Evolutionary conservation across 1,140 invertebrate species (phyloP), one percentile per base, ranked within the genome.

Genomic region (Trichogramma pretiosum): DNA sequence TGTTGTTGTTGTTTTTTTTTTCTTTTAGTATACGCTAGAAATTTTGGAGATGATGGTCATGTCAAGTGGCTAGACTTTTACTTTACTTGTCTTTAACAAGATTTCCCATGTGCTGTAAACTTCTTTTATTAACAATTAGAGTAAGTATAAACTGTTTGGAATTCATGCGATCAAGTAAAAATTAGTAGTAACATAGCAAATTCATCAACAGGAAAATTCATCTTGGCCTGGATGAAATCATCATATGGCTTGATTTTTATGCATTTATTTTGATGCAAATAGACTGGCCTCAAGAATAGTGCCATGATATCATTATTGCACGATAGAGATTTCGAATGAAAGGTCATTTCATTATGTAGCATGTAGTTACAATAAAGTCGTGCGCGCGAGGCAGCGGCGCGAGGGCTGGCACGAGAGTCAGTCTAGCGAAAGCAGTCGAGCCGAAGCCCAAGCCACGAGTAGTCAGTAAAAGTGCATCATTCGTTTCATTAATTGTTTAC

Each of bases 261-360:
- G 79, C 91, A 50, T 70, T 95, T 34, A 85, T 90, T 3, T 65
- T 94, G 17, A 78, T 87, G 59, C 91, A 95, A 67, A 77, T 91
- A 51, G 88, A 92, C 61, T 90, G 89, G 82, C 89, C 90, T 3
- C 82, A 84, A 58, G 84, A 93, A 65, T n/a, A n/a, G 80, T 85
- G 59, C 65, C 77, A 36, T 67, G 82, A 34, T 79, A 92, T 51
- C 72, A 77, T 23, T 67, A 79, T 35, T 77, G 89, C 18, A 75
- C 89, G 13, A 80, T 85, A 49, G 72, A 81, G 36, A 93, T 95
- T 49, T 76, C 79, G 52, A 78, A 78, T 56, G 81, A 83, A 30
- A 81, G 87, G 52, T 72, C 77, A 14, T 91, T 93, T 61, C 75
- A 78, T 53, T 92, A 93, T n/a, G n/a, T n/a, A n/a, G n/a, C n/a